Evolutionary conservation across 1,140 invertebrate genomes (phyloP).

Genomic region (Penaeus japonicus): DNA sequence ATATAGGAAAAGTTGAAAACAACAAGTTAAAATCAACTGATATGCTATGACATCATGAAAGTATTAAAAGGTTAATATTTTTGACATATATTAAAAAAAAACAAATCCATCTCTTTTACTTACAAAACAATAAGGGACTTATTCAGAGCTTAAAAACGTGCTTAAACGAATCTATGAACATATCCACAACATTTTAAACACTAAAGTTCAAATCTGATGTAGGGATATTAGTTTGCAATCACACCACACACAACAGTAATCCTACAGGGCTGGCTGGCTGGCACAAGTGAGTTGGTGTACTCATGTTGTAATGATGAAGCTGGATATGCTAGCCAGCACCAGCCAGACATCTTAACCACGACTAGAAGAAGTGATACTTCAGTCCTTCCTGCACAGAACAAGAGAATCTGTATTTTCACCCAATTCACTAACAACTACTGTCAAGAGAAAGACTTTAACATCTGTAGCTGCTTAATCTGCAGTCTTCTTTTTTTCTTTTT

Average conservation of each 20-base stretch:
- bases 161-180: neutral
- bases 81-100: too few relatives aligned
- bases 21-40: too few relatives aligned
- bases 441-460: too few relatives aligned
- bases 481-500: too few relatives aligned
- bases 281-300: neutral
- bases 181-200: neutral
- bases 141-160: neutral
- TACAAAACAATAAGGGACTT: too few relatives aligned
- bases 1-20: too few relatives aligned
- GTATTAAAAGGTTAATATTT: too few relatives aligned
- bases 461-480: too few relatives aligned
- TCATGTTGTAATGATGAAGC: conserved; percentile 19
- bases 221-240: neutral
- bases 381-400: conserved; percentile 39
- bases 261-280: conserved; percentile 29
- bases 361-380: conserved; percentile 51
- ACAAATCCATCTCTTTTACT: too few relatives aligned
- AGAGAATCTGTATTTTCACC: neutral
- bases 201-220: too few relatives aligned
- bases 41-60: too few relatives aligned
- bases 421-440: too few relatives aligned
- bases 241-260: neutral
- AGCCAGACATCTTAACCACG: conserved; percentile 20
- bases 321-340: conserved; percentile 8